Evolutionary conservation across 2,888 invertebrate genomes (phyloP).

Genomic region (Schizaphis graminum): DNA sequence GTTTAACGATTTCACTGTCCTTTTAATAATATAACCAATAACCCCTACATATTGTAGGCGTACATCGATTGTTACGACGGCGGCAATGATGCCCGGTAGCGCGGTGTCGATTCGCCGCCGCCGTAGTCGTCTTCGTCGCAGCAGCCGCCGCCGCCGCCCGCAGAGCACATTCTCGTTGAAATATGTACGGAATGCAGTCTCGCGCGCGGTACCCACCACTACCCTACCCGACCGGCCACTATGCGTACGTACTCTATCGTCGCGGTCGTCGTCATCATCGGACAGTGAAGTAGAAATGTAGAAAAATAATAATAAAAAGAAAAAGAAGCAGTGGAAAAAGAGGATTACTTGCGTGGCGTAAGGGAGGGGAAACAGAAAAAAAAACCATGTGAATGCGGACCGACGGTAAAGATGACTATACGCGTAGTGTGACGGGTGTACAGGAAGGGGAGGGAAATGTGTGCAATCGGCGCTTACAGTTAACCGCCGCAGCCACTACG

Average conservation of each 20-base stretch:
- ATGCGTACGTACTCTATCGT: neutral
- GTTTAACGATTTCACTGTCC: neutral
- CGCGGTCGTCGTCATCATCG: slow-evolving; percentile 10
- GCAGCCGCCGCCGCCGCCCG: slow-evolving; percentile 33
- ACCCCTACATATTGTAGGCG: neutral
- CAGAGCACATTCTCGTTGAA: slow-evolving; percentile 66
- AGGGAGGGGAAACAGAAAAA: neutral
- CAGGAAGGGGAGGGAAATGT: neutral
- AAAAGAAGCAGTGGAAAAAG: neutral
- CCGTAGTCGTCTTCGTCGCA: slow-evolving; percentile 38
- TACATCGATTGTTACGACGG: neutral
- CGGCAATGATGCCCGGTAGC: slow-evolving; percentile 45
- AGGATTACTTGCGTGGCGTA: neutral
- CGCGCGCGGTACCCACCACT: slow-evolving; percentile 3
- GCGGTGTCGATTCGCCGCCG: slow-evolving; percentile 37
- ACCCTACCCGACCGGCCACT: neutral
- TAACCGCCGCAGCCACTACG: neutral
- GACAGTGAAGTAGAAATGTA: slow-evolving; percentile 26
- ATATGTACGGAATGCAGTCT: slow-evolving; percentile 66
- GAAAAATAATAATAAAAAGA: neutral
- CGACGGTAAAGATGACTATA: neutral
- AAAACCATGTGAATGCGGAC: slow-evolving; percentile 12
- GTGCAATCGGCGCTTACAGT: neutral
- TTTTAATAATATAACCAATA: neutral
- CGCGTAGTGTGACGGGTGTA: neutral